Evolutionary conservation across 2,888 invertebrate species (phyloP).

Genomic region (Chloromyia formosa): DNA sequence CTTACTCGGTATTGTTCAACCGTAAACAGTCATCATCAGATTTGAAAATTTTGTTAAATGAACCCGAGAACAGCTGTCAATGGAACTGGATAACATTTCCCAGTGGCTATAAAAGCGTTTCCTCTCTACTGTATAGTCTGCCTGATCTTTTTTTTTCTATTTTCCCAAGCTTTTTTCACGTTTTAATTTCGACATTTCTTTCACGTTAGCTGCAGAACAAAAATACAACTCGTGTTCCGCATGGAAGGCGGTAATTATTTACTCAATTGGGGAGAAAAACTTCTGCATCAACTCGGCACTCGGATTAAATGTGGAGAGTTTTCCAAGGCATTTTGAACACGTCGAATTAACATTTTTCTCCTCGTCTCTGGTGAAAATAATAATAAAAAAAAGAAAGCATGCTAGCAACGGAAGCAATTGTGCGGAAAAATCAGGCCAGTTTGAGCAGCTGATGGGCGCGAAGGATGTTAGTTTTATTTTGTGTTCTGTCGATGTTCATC

Average conservation of each 20-base stretch:
- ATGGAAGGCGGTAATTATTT: neutral
- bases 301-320: neutral
- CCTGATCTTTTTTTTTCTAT: neutral
- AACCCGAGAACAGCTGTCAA: neutral
- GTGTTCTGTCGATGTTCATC: neutral
- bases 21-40: constrained; percentile 2
- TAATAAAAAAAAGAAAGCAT: neutral
- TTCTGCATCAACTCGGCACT: neutral
- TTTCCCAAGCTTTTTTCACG: neutral
- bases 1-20: neutral
- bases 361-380: neutral
- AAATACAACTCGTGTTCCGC: neutral
- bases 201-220: neutral
- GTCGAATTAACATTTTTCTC: constrained; percentile 3
- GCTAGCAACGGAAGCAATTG: neutral
- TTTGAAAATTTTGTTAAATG: constrained; percentile 6
- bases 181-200: neutral
- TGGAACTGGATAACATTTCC: neutral
- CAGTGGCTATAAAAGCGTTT: neutral
- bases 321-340: neutral
- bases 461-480: neutral
- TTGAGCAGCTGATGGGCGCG: neutral
- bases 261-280: constrained; percentile 1
- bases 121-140: too few species aligned
- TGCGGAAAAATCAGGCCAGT: neutral